Evolutionary conservation across 2,888 invertebrate species (phyloP), one percentile per base, ranked within the genome.

Genomic region (Nomada flava): DNA sequence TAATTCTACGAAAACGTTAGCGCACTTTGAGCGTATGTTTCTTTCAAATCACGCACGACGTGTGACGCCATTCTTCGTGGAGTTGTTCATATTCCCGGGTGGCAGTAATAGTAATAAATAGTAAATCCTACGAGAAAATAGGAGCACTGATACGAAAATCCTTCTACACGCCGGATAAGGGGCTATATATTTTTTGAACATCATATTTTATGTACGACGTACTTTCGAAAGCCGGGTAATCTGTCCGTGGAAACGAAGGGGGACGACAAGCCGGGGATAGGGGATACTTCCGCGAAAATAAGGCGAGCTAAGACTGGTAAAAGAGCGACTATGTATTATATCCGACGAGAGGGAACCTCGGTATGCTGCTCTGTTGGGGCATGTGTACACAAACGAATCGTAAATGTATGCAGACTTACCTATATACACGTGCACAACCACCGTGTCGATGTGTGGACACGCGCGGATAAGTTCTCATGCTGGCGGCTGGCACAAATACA

Each of bases 281-380:
- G 62, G 55, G 53, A 70, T 79, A 70, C 79, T 75, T 77, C 67
- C 73, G 67, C 59, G 82, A 72, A 81, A 83, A 88, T 86, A 88
- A 88, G 83, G 75, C 79, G 79, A 76, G 82, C 79, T 82, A 82
- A 86, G 81, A 76, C 82, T 68, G 72, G 78, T 76, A 76, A 89
- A 88, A 89, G 85, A 83, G 76, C 85, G 83, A 84, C 76, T 89
- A 84, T 84, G 85, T 83, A 83, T 88, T 89, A 88, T 62, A 63
- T 67, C 50, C 13, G 26, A 42, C 44, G 52, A 62, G 52, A 77
- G 47, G 29, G 47, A 57, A 53, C 64, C 71, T 36, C 26, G 65
- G 44, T 23, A 50, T 55, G 65, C 69, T 55, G 10, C 57, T 55
- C 63, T 59, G 69, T 42, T 47, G 55, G 60, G 65, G 42, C 62